Percentiles rank a stretch among this genome's conserved stretches.
phyloP scores from a whole-genome alignment of 2,888 invertebrate genomes.

The Amblyjoppa fuscipennis region DNA sequence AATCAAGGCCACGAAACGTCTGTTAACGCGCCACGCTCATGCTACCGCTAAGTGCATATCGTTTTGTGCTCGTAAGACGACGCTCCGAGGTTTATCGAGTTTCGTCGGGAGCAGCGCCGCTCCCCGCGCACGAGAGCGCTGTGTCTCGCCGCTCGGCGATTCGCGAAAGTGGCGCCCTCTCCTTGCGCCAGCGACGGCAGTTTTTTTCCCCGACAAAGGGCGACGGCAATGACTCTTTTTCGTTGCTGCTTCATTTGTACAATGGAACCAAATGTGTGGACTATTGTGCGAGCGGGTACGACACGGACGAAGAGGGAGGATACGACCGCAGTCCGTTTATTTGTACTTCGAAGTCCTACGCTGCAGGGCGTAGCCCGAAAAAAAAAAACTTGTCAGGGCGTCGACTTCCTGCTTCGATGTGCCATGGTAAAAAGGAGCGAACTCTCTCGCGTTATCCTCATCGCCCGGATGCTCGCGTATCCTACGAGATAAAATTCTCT shows the following conservation, averaged over 20 bases:
- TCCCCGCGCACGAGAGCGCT: not conserved
- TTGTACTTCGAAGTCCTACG: constrained; percentile 37
- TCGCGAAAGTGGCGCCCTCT: constrained; percentile 42
- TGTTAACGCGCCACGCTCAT: constrained; percentile 15
- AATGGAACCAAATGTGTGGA: not conserved
- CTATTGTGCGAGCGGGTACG: not conserved
- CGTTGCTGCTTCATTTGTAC: not conserved
- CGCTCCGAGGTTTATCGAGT: not conserved
- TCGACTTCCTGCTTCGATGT: constrained; percentile 60
- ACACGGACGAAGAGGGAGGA: constrained; percentile 1
- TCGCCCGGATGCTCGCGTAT: constrained; percentile 61
- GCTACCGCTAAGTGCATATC: constrained; percentile 1
- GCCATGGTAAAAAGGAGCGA: constrained; percentile 19
- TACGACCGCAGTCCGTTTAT: constrained; percentile 17
- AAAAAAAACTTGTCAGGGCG: constrained; percentile 48
- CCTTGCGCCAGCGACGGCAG: not conserved
- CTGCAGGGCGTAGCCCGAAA: constrained; percentile 55
- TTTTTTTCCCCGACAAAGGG: not conserved
- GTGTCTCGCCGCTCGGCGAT: not conserved
- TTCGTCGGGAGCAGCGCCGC: constrained; percentile 2
- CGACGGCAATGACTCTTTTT: not conserved
- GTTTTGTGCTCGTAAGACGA: constrained; percentile 4
- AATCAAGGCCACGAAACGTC: constrained; percentile 75
- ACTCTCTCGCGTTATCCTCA: constrained; percentile 48
- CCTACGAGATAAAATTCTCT: constrained; percentile 54